These are phyloP conservation scores for Stomatorhinus walkeri DNA, from an alignment of 2,797 vertebrate genomes.

Conservation along the genomic window DNA sequence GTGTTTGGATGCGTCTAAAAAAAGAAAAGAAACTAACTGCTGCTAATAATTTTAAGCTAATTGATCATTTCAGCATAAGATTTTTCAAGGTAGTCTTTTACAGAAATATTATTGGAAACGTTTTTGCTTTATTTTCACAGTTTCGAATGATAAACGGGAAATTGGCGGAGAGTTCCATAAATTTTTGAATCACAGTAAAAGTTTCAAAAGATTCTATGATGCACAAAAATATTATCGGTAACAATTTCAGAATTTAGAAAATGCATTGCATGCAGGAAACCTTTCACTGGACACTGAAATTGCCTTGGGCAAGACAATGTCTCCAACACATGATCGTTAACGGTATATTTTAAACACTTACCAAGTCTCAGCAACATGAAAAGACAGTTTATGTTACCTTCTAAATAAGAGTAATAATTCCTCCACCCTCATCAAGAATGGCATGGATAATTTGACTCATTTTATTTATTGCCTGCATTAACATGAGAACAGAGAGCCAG, in stretches of 20 bases:
- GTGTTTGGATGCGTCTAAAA: background rate
- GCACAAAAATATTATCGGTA: background rate
- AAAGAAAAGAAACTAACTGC: background rate
- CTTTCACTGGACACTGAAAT: background rate
- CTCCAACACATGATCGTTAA: background rate
- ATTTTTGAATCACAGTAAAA: background rate
- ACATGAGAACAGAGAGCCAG: background rate
- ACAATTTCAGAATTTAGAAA: constrained; percentile 7
- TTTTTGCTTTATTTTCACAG: background rate
- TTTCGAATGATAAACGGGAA: background rate
- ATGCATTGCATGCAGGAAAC: background rate
- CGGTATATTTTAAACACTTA: background rate
- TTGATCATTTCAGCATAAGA: background rate
- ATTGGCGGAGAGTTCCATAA: background rate
- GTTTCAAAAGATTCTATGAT: background rate
- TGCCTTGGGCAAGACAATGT: background rate
- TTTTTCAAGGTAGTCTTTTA: background rate
- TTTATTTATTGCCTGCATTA: background rate
- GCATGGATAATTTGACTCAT: background rate
- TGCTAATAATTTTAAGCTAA: background rate
- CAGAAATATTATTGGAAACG: background rate
- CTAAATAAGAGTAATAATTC: background rate
- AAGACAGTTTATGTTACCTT: background rate
- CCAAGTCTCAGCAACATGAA: background rate
- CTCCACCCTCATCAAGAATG: background rate